A percentile compares a stretch with the other conserved stretches of the same genome.
Evolutionary conservation across 2,113 vertebrate species (phyloP).

Genomic region (Pelecanus crispus): DNA sequence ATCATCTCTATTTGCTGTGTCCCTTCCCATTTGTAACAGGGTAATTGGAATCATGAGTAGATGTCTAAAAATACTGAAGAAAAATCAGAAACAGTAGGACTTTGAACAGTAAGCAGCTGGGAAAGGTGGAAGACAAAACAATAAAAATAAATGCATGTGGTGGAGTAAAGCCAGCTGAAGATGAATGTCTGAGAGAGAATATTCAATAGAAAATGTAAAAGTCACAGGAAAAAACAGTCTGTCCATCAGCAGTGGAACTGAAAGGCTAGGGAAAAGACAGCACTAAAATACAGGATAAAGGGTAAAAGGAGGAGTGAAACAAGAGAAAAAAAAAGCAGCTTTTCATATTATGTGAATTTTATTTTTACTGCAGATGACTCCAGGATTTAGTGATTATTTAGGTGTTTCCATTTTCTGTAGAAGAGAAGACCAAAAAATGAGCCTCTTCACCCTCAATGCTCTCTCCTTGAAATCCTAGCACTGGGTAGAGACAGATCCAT

Average conservation of each 20-base stretch:
- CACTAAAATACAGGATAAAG: background rate
- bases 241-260: background rate
- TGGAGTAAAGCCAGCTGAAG: background rate
- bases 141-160: background rate
- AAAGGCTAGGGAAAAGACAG: background rate
- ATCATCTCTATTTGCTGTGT: background rate
- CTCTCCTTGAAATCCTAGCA: background rate
- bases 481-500: background rate
- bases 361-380: background rate
- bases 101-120: background rate
- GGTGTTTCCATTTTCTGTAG: background rate
- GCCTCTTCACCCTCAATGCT: background rate
- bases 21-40: background rate
- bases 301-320: background rate
- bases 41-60: background rate
- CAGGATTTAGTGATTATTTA: background rate
- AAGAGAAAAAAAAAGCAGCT: background rate
- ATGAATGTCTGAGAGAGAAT: background rate
- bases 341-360: background rate
- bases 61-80: background rate
- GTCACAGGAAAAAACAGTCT: background rate
- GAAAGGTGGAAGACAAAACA: background rate
- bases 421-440: background rate
- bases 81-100: background rate
- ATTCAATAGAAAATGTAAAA: background rate